Evolutionary conservation across 1,140 invertebrate genomes (phyloP), one percentile per base, ranked within the genome.

Genomic region (Drosophila azteca): DNA sequence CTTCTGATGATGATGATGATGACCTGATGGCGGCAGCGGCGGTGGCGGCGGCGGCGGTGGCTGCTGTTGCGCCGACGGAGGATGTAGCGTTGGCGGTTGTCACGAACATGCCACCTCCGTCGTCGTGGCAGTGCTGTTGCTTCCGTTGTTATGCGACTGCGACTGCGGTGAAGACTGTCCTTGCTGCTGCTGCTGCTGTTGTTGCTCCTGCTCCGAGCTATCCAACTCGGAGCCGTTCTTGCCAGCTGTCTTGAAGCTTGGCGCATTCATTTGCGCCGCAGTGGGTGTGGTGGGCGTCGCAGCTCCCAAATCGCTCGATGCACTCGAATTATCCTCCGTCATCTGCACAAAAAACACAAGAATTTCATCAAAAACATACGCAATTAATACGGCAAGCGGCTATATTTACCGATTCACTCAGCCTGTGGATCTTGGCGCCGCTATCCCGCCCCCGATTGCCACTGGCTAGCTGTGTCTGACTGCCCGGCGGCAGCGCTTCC

Each of bases 31-130:
- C 29, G 63, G 57, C 15, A 49, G 29, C 35, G 39, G 43, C 13
- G 53, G 41, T 15, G 76, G 51, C 43, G 71, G 46, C 43, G 77
- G 58, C 20, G 63, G 68, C 55, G 81, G 63, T 48, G 72, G 67
- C n/a, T 71, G 77, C 51, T 59, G 66, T 43, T 57, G 78, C 39
- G 67, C 57, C 54, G 70, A 48, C 57, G 66, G 44, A 50, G 60
- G 60, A 64, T 76, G 65, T 77, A 73, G 59, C 45, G 73, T 81
- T 73, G 75, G 84, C 81, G 78, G 85, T 81, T 90, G 90, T 91
- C 90, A 91, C 90, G 90, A 91, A 51, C 90, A 91, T 31, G 83
- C 87, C 51, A 91, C 89, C 75, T 91, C 90, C 52, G 90, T 66
- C 49, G 87, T 66, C 51, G 87, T 79, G 24, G 70, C 49, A 49